A percentile compares a stretch with the other conserved stretches of the same genome.
Evolutionary conservation across 2,888 invertebrate genomes (phyloP).

Genomic region (Trachelus tabidus): DNA sequence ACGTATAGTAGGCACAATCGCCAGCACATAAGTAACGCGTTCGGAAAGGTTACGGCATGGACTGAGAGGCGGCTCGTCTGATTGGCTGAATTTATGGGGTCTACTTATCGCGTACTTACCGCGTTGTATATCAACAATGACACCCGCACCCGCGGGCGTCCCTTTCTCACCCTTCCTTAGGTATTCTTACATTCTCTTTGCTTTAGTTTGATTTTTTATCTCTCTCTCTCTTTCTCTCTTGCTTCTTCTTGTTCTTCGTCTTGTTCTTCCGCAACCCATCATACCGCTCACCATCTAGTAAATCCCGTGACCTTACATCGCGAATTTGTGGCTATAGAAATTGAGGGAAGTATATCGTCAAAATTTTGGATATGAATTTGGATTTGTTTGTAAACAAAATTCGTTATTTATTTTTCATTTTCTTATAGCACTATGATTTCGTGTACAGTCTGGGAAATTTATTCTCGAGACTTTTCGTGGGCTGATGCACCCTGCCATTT

Average conservation of each 20-base stretch:
- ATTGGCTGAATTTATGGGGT: slow-evolving; percentile 65
- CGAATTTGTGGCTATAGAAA: slow-evolving; percentile 52
- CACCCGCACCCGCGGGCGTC: slow-evolving; percentile 63
- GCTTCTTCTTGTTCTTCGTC: slow-evolving; percentile 29
- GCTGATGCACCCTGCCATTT: slow-evolving; percentile 22
- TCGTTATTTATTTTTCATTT: not conserved
- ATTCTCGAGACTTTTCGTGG: not conserved
- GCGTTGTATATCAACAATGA: slow-evolving; percentile 66
- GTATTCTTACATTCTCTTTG: slow-evolving; percentile 11
- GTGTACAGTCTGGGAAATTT: not conserved
- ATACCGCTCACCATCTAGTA: not conserved
- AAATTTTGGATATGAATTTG: slow-evolving; percentile 30
- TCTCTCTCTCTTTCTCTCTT: slow-evolving; percentile 13
- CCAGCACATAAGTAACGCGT: slow-evolving; percentile 38
- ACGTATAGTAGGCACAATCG: slow-evolving; percentile 24
- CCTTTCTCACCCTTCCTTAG: slow-evolving; percentile 31
- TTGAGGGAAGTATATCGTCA: slow-evolving; percentile 44
- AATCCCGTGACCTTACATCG: not conserved
- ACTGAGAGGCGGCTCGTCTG: slow-evolving; percentile 58
- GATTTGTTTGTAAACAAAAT: not conserved
- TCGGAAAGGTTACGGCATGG: slow-evolving; percentile 24
- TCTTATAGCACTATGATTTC: not conserved
- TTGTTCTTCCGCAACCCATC: slow-evolving; percentile 27
- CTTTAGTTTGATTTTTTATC: slow-evolving; percentile 27
- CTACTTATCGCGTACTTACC: slow-evolving; percentile 66